Base-by-base conservation (phyloP, 2,888 invertebrate genomes). In the Apodemia hepburni region DNA sequence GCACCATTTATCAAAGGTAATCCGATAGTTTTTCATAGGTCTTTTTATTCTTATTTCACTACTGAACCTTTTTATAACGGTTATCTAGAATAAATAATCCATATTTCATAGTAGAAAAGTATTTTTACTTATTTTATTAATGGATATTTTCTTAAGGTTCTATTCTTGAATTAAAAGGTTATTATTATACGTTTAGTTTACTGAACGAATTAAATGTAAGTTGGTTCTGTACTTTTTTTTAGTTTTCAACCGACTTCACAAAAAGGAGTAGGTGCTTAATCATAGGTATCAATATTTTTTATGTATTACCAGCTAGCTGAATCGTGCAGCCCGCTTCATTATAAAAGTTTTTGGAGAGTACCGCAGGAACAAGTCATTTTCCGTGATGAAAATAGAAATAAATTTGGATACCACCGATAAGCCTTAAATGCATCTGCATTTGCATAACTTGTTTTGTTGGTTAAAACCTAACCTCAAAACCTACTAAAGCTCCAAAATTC, bases 1-100 rank as follows among this genome's bases (percentile, higher is more conserved):
- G n/a, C n/a, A n/a, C n/a, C n/a, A n/a, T n/a, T n/a, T 54, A 54
- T 54, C 51, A 54, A 54, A 12, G 15, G 51, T 54, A 54, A 54
- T 54, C 22, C 51, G 51, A 54, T 54, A 54, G 51, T 54, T 54
- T 54, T 54, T 51, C 51, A 51, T 12, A 18, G 51, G 51, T 51
- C 51, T 51, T 51, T 38, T 51, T 51, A 51, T 51, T 51, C 51
- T 51, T 18, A 51, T 51, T 51, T 51, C 51, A 51, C 17, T 3
- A 51, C 22, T 51, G 22, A 51, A 51, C 22, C 49, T 18, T 49
- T 49, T 35, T 49, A 17, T 49, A 49, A 18, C 49, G 18, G 49
- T 17, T 49, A 49, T 49, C 9, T 18, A 49, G 49, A 49, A 49
- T 49, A 49, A 49, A 49, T 49, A 49, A 49, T 49, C 18, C 49